phyloP scores from a whole-genome alignment of 2,113 vertebrate species.

The Brachionichthys hirsutus region DNA sequence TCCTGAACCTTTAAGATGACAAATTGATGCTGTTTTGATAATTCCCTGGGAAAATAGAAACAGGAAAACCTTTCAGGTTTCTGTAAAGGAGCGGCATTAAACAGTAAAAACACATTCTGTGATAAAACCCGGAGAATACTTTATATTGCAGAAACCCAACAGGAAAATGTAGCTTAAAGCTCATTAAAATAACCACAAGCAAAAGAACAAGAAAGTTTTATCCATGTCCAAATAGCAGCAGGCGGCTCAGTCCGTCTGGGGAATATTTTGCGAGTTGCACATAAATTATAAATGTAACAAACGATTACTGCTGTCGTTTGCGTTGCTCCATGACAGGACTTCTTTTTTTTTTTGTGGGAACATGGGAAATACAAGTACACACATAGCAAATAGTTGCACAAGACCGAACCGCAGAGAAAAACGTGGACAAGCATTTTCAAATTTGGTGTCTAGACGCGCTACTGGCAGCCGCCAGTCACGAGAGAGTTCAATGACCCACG shows the following conservation, averaged over 20 bases:
- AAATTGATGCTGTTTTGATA: too few relatives aligned
- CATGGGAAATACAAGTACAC: slow-evolving; percentile 12
- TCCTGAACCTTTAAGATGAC: too few relatives aligned
- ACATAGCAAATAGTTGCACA: background rate
- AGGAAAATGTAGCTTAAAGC: background rate
- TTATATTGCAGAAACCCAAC: background rate
- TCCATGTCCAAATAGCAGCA: background rate
- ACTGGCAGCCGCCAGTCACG: slow-evolving; percentile 16
- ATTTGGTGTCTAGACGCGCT: slow-evolving; percentile 12
- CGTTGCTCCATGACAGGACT: slow-evolving; percentile 15
- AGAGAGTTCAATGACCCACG: slow-evolving; percentile 25
- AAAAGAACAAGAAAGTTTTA: slow-evolving; percentile 5
- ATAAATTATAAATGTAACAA: slow-evolving; percentile 32
- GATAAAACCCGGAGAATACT: background rate
- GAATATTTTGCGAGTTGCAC: slow-evolving; percentile 15
- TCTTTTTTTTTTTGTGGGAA: slow-evolving; percentile 43
- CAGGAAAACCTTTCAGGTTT: background rate
- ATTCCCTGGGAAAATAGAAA: too few relatives aligned
- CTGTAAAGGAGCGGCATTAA: background rate
- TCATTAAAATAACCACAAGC: slow-evolving; percentile 10
- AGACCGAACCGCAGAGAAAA: slow-evolving; percentile 14
- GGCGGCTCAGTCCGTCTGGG: slow-evolving; percentile 6
- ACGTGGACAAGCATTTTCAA: slow-evolving; percentile 20
- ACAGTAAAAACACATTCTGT: too few relatives aligned
- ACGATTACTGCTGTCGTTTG: slow-evolving; percentile 10